These are phyloP conservation scores for Buteo buteo DNA, from an alignment of 2,113 vertebrate genomes.

Conservation along the genomic window DNA sequence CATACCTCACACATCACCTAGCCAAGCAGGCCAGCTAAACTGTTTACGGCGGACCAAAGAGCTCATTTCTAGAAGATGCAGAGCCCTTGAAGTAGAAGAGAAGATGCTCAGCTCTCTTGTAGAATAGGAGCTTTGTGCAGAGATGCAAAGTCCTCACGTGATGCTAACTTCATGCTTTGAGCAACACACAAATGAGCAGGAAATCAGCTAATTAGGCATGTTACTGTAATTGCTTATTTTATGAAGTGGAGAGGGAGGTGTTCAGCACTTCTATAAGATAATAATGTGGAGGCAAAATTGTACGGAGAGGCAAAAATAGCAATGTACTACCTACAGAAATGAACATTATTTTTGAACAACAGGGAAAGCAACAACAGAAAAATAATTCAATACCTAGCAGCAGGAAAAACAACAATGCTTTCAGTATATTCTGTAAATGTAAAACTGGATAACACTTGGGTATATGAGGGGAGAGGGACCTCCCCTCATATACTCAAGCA, in stretches of 20 bases:
- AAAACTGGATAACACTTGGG: neutral
- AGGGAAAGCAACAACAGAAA: neutral
- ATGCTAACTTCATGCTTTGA: constrained; percentile 11
- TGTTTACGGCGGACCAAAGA: neutral
- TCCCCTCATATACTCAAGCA: neutral
- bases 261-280: neutral
- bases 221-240: constrained; percentile 31
- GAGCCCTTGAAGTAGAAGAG: neutral
- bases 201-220: constrained; percentile 37
- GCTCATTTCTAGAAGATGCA: neutral
- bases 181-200: constrained; percentile 2
- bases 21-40: neutral
- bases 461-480: neutral
- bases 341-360: neutral
- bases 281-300: neutral
- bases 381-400: neutral
- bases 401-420: neutral
- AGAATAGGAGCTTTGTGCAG: neutral
- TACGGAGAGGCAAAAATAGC: neutral
- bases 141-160: neutral
- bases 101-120: neutral
- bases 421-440: neutral
- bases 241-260: constrained; percentile 1
- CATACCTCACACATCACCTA: neutral
- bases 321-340: neutral